Base-by-base conservation (phyloP, 1,140 invertebrate genomes). In the Meloidogyne floridensis region DNA sequence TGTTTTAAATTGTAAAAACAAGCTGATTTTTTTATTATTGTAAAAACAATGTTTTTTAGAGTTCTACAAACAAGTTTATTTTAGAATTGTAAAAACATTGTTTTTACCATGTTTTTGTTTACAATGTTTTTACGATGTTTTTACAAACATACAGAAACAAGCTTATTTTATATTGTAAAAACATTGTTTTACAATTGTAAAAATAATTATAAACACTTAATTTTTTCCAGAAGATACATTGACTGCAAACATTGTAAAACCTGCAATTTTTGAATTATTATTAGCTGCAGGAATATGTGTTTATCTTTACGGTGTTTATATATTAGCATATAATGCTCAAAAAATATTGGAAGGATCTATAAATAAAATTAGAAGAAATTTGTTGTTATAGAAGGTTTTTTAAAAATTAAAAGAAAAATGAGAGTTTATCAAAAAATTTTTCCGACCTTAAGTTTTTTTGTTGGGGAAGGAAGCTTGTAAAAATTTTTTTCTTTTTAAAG, bases 181-280 rank as follows among this genome's bases (percentile, higher is more conserved):
- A 47, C 4, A 81, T 51, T 42, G 18, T 47, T 69, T 13, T 11
- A 20, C 3, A 59, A 18, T 80, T 72, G 7, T 15, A 42, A 13
- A 76, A 51, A 47, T 13, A 43, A 42, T 32, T 15, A 47, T 47
- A 8, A 6, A 47, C 7, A 47, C 7, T 47, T 47, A 6, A 47
- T 47, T 83, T 59, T 76, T 81, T 87, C 79, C 75, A 85, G 84
- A 84, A 18, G 85, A 90, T 72, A 81, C 80, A n/a, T 54, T 88
- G 8, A 76, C 84, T 73, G 82, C 84, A 81, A 89, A 81, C 91
- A 95, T 95, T 91, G 96, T 98, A 6, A 98, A 98, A 90, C 96
- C 96, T 84, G 96, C 96, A 43, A 93, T 98, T 72, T 98, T 98
- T 92, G 96, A 98, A 93, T 93, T 98, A 65, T 94, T 98, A 84